Base-by-base conservation (phyloP, 2,888 invertebrate genomes). In the Globia sparganii region DNA sequence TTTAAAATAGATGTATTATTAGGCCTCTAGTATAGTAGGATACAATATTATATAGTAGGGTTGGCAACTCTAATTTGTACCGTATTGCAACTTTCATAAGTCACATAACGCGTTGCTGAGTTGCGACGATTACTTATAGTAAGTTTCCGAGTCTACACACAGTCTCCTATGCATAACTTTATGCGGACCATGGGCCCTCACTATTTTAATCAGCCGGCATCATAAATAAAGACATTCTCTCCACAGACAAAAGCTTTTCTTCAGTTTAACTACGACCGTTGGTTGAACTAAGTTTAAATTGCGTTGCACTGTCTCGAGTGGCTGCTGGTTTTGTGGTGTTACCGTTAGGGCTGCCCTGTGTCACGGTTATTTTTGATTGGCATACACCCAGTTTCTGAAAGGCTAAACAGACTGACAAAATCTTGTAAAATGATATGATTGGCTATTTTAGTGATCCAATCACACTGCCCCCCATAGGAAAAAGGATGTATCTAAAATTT, bases 301-400 rank as follows among this genome's bases (percentile, higher is more conserved):
- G 83, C 86, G 62, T 82, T 85, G 83, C 78, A 83, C 72, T 83
- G 86, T 83, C 74, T 83, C 74, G 74, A 82, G 86, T 78, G 82
- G 68, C n/a, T 53, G 58, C 28, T 69, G 72, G 68, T 75, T 64
- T 66, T 73, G 74, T 64, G 46, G 31, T n/a, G 21, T 21, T 59
- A 34, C 9, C 2, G 6, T 9, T 58, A 84, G 86, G 79, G 86
- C 13, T 83, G 73, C 0, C 65, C 62, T 21, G 2, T 58, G 25
- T 15, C 18, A 18, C 31, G 2, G 18, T 62, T 53, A 64, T 64
- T 62, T 9, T 59, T 59, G 21, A 25, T 31, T 0, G 21, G 8
- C 21, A 21, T 49, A 21, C 49, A 8, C 15, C 49, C 9, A 25
- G 8, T 21, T 49, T 49, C 21, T 25, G 21, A 49, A 46, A 18